phyloP scores from a whole-genome alignment of 2,113 vertebrate species.

The Callithrix jacchus region DNA sequence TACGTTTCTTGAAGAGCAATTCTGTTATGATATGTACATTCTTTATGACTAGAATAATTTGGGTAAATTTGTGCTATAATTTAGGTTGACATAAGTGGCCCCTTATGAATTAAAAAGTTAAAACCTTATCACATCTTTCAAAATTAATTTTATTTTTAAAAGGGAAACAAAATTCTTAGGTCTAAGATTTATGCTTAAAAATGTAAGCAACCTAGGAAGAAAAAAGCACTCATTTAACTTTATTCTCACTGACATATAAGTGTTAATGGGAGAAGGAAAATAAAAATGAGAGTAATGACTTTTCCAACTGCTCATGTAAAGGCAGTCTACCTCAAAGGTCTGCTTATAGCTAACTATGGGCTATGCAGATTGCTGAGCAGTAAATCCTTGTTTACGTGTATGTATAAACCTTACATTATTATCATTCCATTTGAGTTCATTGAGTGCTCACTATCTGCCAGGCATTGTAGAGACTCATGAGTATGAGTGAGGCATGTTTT shows the following conservation, averaged over 20 bases:
- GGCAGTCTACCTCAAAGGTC: accelerated
- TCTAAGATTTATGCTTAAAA: neutral
- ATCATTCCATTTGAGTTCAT: neutral
- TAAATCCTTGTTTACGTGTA: neutral
- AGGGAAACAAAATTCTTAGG: neutral
- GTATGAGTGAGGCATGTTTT: neutral
- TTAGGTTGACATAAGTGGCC: neutral
- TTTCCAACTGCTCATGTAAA: neutral
- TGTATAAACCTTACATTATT: neutral
- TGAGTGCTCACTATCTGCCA: neutral
- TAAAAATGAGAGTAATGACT: neutral
- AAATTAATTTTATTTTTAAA: conserved; percentile 5
- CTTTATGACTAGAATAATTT: neutral
- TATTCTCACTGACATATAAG: neutral
- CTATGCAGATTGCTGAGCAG: neutral
- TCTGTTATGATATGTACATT: neutral
- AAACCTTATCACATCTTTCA: neutral
- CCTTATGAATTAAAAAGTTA: neutral
- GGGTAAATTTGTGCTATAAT: neutral
- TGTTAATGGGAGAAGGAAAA: neutral
- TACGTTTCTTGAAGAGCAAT: neutral
- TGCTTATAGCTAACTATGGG: neutral
- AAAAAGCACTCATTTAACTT: neutral
- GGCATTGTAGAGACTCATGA: too few relatives aligned
- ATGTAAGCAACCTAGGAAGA: neutral